Percentiles rank a stretch among this genome's conserved stretches.
phyloP scores from a whole-genome alignment of 2,113 vertebrate genomes.

The Neoarius graeffei region DNA sequence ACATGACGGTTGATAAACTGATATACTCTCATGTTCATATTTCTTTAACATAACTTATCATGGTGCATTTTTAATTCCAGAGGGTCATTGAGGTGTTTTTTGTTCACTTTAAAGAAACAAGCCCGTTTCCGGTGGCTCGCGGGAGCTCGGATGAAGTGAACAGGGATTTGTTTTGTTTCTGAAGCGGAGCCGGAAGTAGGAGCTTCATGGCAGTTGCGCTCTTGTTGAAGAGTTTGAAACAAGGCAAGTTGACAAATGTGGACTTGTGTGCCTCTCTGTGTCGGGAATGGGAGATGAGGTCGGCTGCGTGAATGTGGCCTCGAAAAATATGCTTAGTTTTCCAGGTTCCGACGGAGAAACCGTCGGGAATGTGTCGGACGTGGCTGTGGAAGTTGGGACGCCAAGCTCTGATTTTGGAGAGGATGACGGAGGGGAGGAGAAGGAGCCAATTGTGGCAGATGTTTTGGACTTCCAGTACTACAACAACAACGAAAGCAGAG shows the following conservation, averaged over 20 bases:
- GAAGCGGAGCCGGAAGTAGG: constrained; percentile 79
- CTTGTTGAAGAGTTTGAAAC: constrained; percentile 59
- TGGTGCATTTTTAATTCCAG: background rate
- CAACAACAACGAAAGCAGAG: constrained; percentile 57
- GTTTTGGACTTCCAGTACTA: constrained; percentile 43
- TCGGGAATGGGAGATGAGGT: constrained; percentile 85
- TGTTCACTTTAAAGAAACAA: background rate
- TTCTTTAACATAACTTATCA: background rate
- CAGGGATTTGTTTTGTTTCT: constrained; percentile 55
- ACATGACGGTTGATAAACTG: background rate
- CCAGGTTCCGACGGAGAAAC: constrained; percentile 62
- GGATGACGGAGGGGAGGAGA: constrained; percentile 49
- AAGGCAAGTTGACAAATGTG: constrained; percentile 63
- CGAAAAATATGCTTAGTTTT: constrained; percentile 66
- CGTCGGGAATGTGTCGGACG: constrained; percentile 60
- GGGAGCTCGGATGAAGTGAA: background rate
- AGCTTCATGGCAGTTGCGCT: constrained; percentile 61
- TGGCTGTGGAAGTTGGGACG: constrained; percentile 64
- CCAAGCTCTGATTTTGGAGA: constrained; percentile 57
- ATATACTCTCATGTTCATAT: too few species aligned
- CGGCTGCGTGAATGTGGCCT: constrained; percentile 63
- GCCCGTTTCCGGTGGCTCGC: background rate
- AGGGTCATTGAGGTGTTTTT: background rate
- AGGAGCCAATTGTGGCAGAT: constrained; percentile 35
- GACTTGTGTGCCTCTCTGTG: constrained; percentile 52